These are phyloP conservation scores for Mesorhabditis spiculigera DNA, from an alignment of 2,888 invertebrate species.

Conservation along the genomic window DNA sequence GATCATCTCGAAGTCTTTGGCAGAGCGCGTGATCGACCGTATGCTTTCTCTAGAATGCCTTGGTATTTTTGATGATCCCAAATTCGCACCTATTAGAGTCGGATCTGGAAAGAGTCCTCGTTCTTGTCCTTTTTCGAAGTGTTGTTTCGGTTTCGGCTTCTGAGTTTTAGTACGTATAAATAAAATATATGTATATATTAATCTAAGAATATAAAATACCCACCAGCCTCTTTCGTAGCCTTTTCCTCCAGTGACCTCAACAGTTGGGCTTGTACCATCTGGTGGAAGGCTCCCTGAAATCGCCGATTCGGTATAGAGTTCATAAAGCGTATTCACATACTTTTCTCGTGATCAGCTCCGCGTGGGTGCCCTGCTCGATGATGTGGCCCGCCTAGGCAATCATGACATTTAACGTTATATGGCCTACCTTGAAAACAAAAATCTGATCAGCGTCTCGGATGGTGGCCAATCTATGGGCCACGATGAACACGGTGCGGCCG, in stretches of 20 bases:
- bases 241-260: slow-evolving; percentile 24
- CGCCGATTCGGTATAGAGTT: too few species aligned
- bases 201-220: not conserved
- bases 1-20: not conserved
- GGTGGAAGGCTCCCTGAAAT: slow-evolving; percentile 59
- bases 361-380: slow-evolving; percentile 62
- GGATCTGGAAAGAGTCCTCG: not conserved
- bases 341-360: slow-evolving; percentile 39
- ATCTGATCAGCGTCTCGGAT: slow-evolving; percentile 64
- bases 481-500: slow-evolving; percentile 63
- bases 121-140: not conserved
- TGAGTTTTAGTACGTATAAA: too few species aligned
- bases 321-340: too few species aligned
- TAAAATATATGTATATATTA: too few species aligned
- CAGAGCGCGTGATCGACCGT: not conserved
- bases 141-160: not conserved
- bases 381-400: slow-evolving; percentile 57
- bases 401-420: too few species aligned
- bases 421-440: slow-evolving; percentile 40
- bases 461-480: slow-evolving; percentile 64
- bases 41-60: not conserved
- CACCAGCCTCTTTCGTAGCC: slow-evolving; percentile 12
- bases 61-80: not conserved
- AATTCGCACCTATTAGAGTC: not conserved
- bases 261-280: slow-evolving; percentile 61